Evolutionary conservation across 2,113 vertebrate species (phyloP), one percentile per base, ranked within the genome.

Genomic region (Xyliphius kryptos): DNA sequence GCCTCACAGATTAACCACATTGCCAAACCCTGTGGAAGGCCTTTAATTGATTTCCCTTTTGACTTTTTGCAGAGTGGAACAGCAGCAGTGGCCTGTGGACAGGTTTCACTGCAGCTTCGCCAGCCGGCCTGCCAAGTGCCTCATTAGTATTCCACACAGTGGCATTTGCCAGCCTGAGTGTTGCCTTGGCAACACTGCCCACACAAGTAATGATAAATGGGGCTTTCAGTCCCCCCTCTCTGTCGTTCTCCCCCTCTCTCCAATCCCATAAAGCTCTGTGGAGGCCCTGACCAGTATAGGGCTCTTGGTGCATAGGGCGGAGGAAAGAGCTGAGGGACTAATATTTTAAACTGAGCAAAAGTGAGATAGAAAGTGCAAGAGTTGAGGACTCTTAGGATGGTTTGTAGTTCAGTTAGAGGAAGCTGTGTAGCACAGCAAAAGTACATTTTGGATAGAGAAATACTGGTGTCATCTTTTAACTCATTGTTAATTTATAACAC

Each of bases 171-270:
- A 90, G 89, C 85, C 87, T 81, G 85, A 85, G 83, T 77, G 85
- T 90, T 89, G 87, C 88, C 84, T 81, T 86, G 86, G 85, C 83
- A 84, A 90, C 83, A 81, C 86, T 89, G 82, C 86, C 88, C 88
- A 90, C 87, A 89, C 87, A 86, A 87, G 83, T 89, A 80, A 87
- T 87, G 88, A 90, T 85, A 88, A 89, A 90, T 80, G 81, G 84
- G 79, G 85, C 88, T 89, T 88, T 89, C 81, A 88, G 85, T 76
- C 69, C 76, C 68, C 74, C 77, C 26, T 55, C 49, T 59, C 61
- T 55, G 40, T 44, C 20, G 3, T 52, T 64, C 63, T 79, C 77
- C 49, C 61, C 49, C 80, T 81, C 81, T 81, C 75, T 83, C 77
- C 75, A 80, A 78, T 76, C 83, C 78, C 81, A 82, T 75, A 80